Percentiles rank a stretch among this genome's conserved stretches.
Evolutionary conservation across 37 sponge, comb jelly and placozoan species (phyloP).

Genomic region (Mnemiopsis leidyi): DNA sequence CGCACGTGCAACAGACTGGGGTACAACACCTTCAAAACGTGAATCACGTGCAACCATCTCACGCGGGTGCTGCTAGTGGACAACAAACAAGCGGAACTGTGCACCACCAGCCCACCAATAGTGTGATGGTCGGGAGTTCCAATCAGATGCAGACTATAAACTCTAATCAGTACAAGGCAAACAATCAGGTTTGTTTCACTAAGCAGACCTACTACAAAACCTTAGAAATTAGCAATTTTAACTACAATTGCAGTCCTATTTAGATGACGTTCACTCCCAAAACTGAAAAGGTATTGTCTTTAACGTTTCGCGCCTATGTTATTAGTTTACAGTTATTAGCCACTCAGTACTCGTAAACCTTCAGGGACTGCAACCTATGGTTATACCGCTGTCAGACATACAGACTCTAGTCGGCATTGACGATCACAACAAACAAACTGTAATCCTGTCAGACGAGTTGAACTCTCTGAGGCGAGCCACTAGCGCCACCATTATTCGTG

Average conservation of each 20-base stretch:
- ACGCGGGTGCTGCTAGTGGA: background rate
- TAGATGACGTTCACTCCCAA: no score
- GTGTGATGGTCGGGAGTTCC: background rate
- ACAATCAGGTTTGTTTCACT: no score
- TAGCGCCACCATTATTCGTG: background rate
- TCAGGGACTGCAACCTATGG: slow-evolving; percentile 46
- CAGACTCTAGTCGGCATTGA: slow-evolving; percentile 17
- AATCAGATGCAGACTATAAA: background rate
- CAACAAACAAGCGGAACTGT: background rate
- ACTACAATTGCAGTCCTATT: no score
- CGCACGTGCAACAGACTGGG: background rate
- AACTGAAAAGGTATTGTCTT: no score
- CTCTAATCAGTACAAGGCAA: background rate
- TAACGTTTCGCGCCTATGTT: no score
- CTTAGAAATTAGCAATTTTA: no score
- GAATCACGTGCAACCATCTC: background rate
- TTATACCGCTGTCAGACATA: slow-evolving; percentile 19
- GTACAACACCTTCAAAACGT: background rate
- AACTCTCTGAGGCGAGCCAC: background rate
- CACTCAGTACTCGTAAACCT: no score
- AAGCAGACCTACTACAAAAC: no score
- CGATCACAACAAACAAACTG: background rate
- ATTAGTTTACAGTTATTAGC: no score
- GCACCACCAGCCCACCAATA: background rate
- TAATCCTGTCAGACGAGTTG: background rate